phyloP scores from a whole-genome alignment of 2,888 invertebrate genomes.

The Metellina segmentata region DNA sequence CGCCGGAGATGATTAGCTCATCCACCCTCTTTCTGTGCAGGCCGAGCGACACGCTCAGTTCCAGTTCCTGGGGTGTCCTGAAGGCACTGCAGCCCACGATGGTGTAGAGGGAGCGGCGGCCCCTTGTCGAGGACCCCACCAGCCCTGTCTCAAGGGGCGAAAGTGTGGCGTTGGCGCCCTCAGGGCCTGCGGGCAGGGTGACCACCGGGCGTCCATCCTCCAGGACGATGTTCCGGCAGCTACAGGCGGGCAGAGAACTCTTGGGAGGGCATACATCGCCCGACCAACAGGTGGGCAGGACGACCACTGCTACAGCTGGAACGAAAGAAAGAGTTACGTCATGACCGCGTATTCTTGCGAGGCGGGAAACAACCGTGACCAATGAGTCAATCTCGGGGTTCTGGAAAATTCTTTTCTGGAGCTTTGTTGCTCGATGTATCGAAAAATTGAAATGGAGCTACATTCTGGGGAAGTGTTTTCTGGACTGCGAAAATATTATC shows the following conservation, averaged over 20 bases:
- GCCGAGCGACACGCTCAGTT: constrained; percentile 8
- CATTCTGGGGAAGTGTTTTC: too few relatives aligned
- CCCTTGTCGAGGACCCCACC: too few relatives aligned
- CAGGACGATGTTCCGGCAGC: constrained; percentile 8
- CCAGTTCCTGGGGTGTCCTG: background rate
- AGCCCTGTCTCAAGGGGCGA: background rate
- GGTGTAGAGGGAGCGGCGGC: background rate
- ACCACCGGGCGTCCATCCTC: background rate
- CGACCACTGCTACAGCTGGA: background rate
- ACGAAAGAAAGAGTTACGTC: background rate
- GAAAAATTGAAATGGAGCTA: too few relatives aligned
- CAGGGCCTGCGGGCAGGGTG: background rate
- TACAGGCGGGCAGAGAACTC: constrained; percentile 11
- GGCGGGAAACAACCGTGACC: too few relatives aligned
- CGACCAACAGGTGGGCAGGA: background rate
- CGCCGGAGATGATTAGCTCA: constrained; percentile 27
- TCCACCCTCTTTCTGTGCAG: constrained; percentile 65
- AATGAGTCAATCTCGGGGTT: too few relatives aligned
- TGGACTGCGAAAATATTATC: too few relatives aligned
- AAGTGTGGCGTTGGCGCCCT: background rate
- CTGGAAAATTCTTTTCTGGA: too few relatives aligned
- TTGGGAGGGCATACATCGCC: constrained; percentile 54
- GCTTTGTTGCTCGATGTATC: too few relatives aligned
- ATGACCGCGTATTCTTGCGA: too few relatives aligned
- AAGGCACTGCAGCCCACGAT: constrained; percentile 22